Percentiles rank a stretch among this genome's conserved stretches.
Conservation (phyloP, 2,113 vertebrate genomes). For the Salvator merianae region DNA sequence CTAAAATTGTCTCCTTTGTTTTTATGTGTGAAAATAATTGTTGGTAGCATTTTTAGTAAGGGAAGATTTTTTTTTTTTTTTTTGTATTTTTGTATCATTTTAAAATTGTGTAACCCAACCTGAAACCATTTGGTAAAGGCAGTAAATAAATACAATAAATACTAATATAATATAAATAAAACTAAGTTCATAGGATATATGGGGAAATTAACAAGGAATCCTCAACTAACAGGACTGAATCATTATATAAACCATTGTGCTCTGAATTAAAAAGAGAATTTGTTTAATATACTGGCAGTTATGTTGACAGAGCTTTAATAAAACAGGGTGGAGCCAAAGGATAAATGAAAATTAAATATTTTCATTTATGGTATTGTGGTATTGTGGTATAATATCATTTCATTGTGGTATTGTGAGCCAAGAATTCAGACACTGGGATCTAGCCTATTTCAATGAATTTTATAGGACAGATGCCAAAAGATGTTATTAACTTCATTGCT, state of each 20-base stretch:
- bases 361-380: no score
- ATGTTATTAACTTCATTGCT: neutral
- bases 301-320: constrained; percentile 9
- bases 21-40: neutral
- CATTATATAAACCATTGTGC: neutral
- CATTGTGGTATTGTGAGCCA: constrained; percentile 2
- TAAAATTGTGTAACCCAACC: no score
- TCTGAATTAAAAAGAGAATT: neutral
- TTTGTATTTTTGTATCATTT: no score
- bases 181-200: neutral
- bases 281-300: neutral
- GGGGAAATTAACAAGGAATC: neutral
- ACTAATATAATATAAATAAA: no score
- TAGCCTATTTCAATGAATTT: neutral
- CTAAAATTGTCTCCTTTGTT: neutral
- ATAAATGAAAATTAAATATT: constrained; percentile 9
- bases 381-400: no score
- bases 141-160: no score
- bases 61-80: no score
- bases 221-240: neutral
- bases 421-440: neutral
- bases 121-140: no score
- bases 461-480: neutral
- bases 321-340: neutral
- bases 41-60: neutral